These are phyloP conservation scores for Brachirus orientalis DNA, from an alignment of 2,113 vertebrate genomes.

Conservation along the genomic window DNA sequence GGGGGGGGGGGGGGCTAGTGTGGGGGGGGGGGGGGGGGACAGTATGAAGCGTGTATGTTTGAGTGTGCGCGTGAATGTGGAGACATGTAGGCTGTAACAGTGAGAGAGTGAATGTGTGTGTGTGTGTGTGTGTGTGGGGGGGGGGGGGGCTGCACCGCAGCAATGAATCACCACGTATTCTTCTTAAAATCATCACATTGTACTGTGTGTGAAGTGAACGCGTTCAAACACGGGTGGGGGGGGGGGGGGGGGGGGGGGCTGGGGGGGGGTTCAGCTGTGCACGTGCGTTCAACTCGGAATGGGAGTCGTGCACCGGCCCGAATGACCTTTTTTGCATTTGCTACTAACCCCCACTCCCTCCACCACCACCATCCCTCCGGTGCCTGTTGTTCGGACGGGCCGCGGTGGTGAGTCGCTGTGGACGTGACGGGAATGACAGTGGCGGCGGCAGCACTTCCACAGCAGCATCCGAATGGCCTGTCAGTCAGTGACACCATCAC, in stretches of 20 bases:
- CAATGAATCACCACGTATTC: conserved; percentile 20
- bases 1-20: too few relatives aligned
- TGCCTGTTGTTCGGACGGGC: conserved; percentile 34
- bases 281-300: conserved; percentile 17
- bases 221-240: background rate
- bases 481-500: conserved; percentile 36
- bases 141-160: conserved; percentile 39
- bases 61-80: conserved; percentile 13
- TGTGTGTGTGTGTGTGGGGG: conserved; percentile 24
- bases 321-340: conserved; percentile 63
- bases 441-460: conserved; percentile 57
- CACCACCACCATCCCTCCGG: background rate
- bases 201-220: conserved; percentile 4
- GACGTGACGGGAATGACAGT: conserved; percentile 79
- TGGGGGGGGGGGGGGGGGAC: too few relatives aligned
- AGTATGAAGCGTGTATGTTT: conserved; percentile 17
- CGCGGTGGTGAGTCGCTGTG: conserved; percentile 45
- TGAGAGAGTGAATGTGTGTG: background rate
- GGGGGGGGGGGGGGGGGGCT: background rate
- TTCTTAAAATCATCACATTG: background rate
- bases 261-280: background rate
- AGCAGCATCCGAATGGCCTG: conserved; percentile 42
- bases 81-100: too few relatives aligned
- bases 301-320: conserved; percentile 12
- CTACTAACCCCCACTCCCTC: too few relatives aligned